Conservation (phyloP, 2,113 vertebrate genomes). For the Ophiodon elongatus region DNA sequence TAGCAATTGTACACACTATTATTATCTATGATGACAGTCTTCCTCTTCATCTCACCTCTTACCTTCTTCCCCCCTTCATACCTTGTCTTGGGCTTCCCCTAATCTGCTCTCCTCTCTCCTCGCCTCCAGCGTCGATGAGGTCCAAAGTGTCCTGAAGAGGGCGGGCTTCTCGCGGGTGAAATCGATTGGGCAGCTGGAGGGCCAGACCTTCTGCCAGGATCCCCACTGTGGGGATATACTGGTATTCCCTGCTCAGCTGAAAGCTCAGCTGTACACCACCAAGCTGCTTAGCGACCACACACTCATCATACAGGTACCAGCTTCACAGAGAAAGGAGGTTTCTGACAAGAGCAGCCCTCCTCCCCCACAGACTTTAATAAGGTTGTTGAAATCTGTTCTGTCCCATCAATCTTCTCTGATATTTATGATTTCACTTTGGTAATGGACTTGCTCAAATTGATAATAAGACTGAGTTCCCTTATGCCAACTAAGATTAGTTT, state of each 20-base stretch:
- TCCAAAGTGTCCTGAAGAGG: conserved; percentile 81
- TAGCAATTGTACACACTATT: conserved; percentile 33
- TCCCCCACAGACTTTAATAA: conserved; percentile 21
- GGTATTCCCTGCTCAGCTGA: conserved; percentile 88
- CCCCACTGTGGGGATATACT: conserved; percentile 88
- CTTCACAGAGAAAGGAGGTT: background rate
- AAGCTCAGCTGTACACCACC: conserved; percentile 83
- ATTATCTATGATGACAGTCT: conserved; percentile 37
- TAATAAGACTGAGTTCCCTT: conserved; percentile 45
- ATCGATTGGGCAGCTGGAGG: conserved; percentile 81
- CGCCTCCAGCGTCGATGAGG: conserved; percentile 86
- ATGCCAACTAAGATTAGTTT: conserved; percentile 63
- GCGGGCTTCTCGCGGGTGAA: conserved; percentile 86
- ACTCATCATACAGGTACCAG: conserved; percentile 91
- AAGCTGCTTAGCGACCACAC: conserved; percentile 86
- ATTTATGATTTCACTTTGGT: conserved; percentile 51
- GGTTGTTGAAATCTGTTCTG: conserved; percentile 12
- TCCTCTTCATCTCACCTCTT: conserved; percentile 24
- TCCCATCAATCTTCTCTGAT: conserved; percentile 30
- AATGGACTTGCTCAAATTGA: conserved; percentile 53
- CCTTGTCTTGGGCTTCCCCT: conserved; percentile 13
- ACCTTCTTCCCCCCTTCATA: conserved; percentile 8
- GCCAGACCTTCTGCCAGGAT: conserved; percentile 87
- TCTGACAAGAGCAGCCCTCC: conserved; percentile 11
- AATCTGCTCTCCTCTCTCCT: conserved; percentile 30